Base-by-base conservation (phyloP, 1,140 invertebrate species). In the Trichonephila clavipes region DNA sequence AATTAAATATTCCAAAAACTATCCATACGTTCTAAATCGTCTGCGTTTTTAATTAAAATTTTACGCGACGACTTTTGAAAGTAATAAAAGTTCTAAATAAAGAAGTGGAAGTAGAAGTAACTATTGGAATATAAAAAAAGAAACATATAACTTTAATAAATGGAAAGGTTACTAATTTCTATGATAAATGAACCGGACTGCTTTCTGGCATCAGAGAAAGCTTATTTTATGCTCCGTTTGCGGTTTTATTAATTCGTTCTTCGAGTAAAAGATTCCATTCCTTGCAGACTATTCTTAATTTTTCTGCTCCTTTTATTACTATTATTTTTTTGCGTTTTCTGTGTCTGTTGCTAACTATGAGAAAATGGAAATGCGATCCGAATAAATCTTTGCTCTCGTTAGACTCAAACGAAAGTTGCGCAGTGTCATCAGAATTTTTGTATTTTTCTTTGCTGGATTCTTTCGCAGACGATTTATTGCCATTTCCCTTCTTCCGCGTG, bases 151-250 rank as follows among this genome's bases (percentile, higher is more conserved):
- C 14, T 69, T 69, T 69, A 69, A 69, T 69, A 69, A 28, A 69
- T 16, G 24, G n/a, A 24, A n/a, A 69, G n/a, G 66, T 28, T 69
- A 69, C 66, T 69, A 69, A 69, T 69, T 69, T 69, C 24, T 69
- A 69, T 69, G 66, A 69, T 24, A 69, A 69, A 69, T 69, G 66
- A 69, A 69, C 66, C 66, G 24, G 24, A 69, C 66, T 12, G 1
- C 66, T 69, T 24, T 24, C n/a, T 69, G 66, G 66, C 66, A 24
- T 14, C 1, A 24, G 21, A 69, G 66, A 69, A 69, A 69, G 66
- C 66, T 69, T 69, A 69, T 69, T 69, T 69, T 69, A 69, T 69
- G 66, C 66, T 69, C 66, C 66, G 66, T 69, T 69, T 69, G 66
- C 66, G 66, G 66, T 69, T 69, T 69, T 69, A 69, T 69, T 69